Base-by-base conservation (phyloP, 2,797 vertebrate genomes). In the Sebastes goodei region DNA sequence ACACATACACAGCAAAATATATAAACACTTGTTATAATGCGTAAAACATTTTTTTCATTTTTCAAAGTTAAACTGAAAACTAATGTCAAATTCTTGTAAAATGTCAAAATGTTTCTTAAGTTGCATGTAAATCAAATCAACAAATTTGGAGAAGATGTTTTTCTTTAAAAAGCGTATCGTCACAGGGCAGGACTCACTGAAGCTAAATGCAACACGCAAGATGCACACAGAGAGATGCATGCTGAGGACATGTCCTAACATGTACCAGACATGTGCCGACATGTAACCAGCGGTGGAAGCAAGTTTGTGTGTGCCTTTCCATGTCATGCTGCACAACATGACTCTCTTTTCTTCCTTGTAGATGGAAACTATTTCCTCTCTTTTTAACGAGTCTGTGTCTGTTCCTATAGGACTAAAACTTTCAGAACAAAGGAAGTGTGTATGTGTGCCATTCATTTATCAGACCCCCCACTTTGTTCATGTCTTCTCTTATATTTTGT, bases 221-320 rank as follows among this genome's bases (percentile, higher is more conserved):
- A 52, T 55, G 11, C 6, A 55, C 38, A 21, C 25, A 49, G 35
- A 66, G 10, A 60, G 66, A 42, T 7, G 9, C 42, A 71, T 33
- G 61, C 17, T 82, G 52, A 52, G 76, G 82, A 85, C 91, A 85
- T 81, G 91, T 65, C 67, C 61, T 4, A 56, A 86, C 91, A 91
- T 87, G 84, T 65, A 23, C 55, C 81, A 35, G 25, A 73, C 83
- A 76, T 84, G 87, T 70, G 2, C 59, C 2, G 30, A 80, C 86
- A 86, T 81, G 82, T 76, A 29, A 6, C 62, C 14, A 55, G 14
- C 68, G 14, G 33, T 55, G 25, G 9, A 30, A 8, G 25, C 8
- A 29, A 11, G 56, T 20, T 6, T 70, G 76, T 55, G n/a, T 73
- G 60, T 49, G 49, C 23, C 20, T 68, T 11, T 23, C 30, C 29